Base-by-base conservation (phyloP, 1,140 invertebrate genomes). In the Schlechtendalia chinensis region DNA sequence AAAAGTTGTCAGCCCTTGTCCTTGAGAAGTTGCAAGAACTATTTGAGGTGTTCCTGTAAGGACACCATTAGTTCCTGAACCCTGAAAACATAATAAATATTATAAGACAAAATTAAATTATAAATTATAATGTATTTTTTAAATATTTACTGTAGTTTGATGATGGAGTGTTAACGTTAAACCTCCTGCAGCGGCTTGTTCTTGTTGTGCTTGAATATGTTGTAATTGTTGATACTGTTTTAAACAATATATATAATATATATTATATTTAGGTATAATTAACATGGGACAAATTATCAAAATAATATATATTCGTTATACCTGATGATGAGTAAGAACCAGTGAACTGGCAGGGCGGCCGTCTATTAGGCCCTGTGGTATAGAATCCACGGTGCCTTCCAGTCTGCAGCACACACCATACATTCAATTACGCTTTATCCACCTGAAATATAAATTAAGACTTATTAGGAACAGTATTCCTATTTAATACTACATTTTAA, bases 261-360 rank as follows among this genome's bases (percentile, higher is more conserved):
- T n/a, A n/a, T n/a, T n/a, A 54, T 54, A 82, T 79, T 47, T 82
- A 74, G 32, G n/a, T n/a, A n/a, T 5, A 27, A 72, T n/a, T n/a
- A 14, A 65, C 39, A 32, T 0, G 8, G 17, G 4, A 81, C 12
- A 75, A 81, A 82, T 29, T 81, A 12, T 61, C 14, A 6, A 56
- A 22, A 71, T 45, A 39, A 82, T 77, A 45, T n/a, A 39, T n/a
- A 22, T 22, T 39, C 17, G 47, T 50, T 39, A 63, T 85, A 88
- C 88, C 85, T 88, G 88, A 83, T 88, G 87, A 84, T 87, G 87
- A 22, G 88, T 88, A 54, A 88, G 85, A 82, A 88, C 86, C 84
- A 88, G 87, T 86, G 87, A 87, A 87, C 87, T 87, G 86, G 87
- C 86, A 87, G 88, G 87, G 87, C 87, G 87, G 86, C 88, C 86